Conservation (phyloP, 2,888 invertebrate genomes). For the Scelioninae gen. 1 region DNA sequence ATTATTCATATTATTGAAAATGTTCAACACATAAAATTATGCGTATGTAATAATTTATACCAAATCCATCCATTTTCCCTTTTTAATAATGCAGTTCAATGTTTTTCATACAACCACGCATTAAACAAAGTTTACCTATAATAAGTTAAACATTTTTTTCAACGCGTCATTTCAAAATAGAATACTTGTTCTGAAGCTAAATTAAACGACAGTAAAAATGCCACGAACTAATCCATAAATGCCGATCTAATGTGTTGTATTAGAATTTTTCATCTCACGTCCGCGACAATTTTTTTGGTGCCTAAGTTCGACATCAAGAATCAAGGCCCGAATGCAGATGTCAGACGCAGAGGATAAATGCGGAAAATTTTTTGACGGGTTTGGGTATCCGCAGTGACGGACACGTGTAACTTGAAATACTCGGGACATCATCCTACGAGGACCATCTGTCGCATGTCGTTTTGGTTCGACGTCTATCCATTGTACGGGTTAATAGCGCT, state of each 20-base stretch:
- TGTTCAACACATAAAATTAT: no score
- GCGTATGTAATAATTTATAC: no score
- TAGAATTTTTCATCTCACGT: constrained; percentile 22
- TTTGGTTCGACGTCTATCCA: constrained; percentile 62
- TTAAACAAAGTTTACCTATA: no score
- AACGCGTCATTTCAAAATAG: no score
- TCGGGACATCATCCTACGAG: constrained; percentile 60
- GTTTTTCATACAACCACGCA: no score
- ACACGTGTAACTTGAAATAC: constrained; percentile 56
- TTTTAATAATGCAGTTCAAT: no score
- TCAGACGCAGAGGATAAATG: constrained; percentile 47
- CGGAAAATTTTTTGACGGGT: constrained; percentile 50
- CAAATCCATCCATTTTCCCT: no score
- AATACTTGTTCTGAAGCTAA: background rate
- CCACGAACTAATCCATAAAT: background rate
- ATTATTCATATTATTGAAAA: no score
- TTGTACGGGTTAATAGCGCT: constrained; percentile 59
- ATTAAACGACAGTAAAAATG: background rate
- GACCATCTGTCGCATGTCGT: constrained; percentile 64
- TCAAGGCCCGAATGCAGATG: constrained; percentile 42
- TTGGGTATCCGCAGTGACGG: constrained; percentile 44
- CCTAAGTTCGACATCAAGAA: constrained; percentile 39
- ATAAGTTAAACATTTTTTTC: no score
- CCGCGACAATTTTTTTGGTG: background rate
- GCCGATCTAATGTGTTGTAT: constrained; percentile 3